Percentiles rank a stretch among this genome's conserved stretches.
Evolutionary conservation across 2,113 vertebrate genomes (phyloP).

Genomic region (Psilopsiagon aurifrons): DNA sequence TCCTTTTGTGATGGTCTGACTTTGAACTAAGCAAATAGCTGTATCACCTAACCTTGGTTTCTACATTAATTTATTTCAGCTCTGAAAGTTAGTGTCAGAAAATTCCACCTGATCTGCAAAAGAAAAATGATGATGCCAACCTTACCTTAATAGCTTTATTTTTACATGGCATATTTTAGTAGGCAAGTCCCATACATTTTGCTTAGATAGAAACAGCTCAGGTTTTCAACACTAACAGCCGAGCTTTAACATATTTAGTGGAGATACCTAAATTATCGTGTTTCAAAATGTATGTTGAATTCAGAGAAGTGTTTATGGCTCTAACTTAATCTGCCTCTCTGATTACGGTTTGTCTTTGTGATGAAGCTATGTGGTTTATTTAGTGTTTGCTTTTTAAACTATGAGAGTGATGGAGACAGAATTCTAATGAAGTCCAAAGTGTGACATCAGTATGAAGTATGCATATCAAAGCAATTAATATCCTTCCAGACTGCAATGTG

Average conservation of each 20-base stretch:
- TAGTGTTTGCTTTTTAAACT: not conserved
- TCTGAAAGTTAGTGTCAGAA: not conserved
- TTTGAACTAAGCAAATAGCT: not conserved
- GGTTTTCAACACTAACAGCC: not conserved
- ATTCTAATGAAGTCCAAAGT: constrained; percentile 3
- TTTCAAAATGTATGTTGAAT: not conserved
- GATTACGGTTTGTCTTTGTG: constrained; percentile 6
- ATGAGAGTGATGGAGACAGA: not conserved
- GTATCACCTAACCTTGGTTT: not conserved
- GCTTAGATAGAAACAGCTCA: not conserved
- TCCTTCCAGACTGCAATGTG: not conserved
- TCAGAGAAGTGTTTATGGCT: not conserved
- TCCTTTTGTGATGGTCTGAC: not conserved
- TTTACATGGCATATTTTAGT: not conserved
- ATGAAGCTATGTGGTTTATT: not conserved
- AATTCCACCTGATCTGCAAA: not conserved
- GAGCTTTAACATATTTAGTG: not conserved
- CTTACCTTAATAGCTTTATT: not conserved
- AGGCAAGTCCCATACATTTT: not conserved
- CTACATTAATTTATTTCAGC: constrained; percentile 11
- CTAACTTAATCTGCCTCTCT: not conserved
- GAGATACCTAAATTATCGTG: not conserved
- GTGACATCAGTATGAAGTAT: not conserved
- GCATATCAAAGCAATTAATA: not conserved
- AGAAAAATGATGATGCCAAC: not conserved